phyloP scores from a whole-genome alignment of 2,113 vertebrate species.

The Perccottus glenii region DNA sequence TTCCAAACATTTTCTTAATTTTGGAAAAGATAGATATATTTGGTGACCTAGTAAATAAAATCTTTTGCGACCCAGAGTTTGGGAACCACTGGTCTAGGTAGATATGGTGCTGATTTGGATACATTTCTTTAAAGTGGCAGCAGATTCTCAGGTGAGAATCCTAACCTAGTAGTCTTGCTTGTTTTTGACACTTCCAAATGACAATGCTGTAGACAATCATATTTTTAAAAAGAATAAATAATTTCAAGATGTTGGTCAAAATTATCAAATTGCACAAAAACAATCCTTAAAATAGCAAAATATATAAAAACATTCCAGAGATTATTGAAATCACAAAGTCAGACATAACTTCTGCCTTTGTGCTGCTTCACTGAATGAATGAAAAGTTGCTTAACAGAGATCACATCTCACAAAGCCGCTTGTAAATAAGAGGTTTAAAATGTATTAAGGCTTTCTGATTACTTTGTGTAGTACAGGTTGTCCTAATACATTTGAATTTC shows the following conservation, averaged over 20 bases:
- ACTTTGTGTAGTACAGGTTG: slow-evolving; percentile 25
- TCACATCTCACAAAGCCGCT: slow-evolving; percentile 50
- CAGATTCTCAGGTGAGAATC: slow-evolving; percentile 26
- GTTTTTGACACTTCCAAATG: slow-evolving; percentile 48
- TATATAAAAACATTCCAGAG: slow-evolving; percentile 57
- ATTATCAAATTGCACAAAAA: too few relatives aligned
- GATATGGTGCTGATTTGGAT: background rate
- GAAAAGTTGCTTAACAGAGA: slow-evolving; percentile 49
- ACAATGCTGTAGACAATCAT: slow-evolving; percentile 77
- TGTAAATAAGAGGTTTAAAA: slow-evolving; percentile 60
- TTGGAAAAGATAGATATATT: too few relatives aligned
- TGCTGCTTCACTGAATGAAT: slow-evolving; percentile 42
- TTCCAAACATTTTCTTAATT: too few relatives aligned
- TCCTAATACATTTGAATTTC: slow-evolving; percentile 17
- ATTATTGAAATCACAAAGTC: slow-evolving; percentile 28
- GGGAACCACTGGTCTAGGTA: too few relatives aligned
- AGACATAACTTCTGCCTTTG: slow-evolving; percentile 8
- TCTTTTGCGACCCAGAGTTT: too few relatives aligned
- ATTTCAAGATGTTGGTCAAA: slow-evolving; percentile 23
- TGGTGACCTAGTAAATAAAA: too few relatives aligned
- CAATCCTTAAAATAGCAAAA: slow-evolving; percentile 9
- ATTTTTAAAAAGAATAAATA: slow-evolving; percentile 23
- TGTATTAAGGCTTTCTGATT: slow-evolving; percentile 28
- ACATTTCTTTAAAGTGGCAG: slow-evolving; percentile 23
- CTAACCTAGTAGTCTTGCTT: background rate